phyloP scores from a whole-genome alignment of 2,113 vertebrate genomes.

The human region DNA sequence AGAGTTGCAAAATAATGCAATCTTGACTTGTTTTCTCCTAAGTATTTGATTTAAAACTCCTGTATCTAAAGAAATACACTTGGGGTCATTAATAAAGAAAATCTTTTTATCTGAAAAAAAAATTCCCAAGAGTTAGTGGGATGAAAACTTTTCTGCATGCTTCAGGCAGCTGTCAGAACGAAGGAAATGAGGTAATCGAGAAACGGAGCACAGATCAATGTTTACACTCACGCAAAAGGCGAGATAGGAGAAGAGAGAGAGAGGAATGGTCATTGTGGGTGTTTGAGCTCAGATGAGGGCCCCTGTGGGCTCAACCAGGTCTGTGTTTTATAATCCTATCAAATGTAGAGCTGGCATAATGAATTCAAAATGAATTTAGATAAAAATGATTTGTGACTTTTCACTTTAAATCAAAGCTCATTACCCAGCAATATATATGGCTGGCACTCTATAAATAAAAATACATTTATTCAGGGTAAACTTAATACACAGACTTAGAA shows the following conservation, averaged over 20 bases:
- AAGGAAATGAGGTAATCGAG: background rate
- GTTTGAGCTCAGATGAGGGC: background rate
- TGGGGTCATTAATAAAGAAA: too few relatives aligned
- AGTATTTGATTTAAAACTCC: too few relatives aligned
- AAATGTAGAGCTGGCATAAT: background rate
- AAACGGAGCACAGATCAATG: background rate
- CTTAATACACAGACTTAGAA: background rate
- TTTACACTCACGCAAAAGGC: background rate
- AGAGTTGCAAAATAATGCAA: too few relatives aligned
- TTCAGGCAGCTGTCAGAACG: background rate
- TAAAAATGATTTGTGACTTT: slow-evolving; percentile 23
- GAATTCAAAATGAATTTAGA: background rate
- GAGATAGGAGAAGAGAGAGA: background rate
- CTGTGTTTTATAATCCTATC: background rate
- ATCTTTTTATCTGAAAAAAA: too few relatives aligned
- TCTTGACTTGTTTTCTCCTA: too few relatives aligned
- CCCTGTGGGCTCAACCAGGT: background rate
- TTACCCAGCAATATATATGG: background rate
- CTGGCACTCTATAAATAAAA: background rate
- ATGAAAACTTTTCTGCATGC: background rate
- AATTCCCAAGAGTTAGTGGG: too few relatives aligned
- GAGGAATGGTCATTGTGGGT: accelerated
- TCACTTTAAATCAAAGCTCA: background rate
- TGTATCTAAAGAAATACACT: too few relatives aligned
- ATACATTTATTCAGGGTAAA: background rate